Evolutionary conservation across 2,888 invertebrate species (phyloP).

Genomic region (Temnothorax ravouxi): DNA sequence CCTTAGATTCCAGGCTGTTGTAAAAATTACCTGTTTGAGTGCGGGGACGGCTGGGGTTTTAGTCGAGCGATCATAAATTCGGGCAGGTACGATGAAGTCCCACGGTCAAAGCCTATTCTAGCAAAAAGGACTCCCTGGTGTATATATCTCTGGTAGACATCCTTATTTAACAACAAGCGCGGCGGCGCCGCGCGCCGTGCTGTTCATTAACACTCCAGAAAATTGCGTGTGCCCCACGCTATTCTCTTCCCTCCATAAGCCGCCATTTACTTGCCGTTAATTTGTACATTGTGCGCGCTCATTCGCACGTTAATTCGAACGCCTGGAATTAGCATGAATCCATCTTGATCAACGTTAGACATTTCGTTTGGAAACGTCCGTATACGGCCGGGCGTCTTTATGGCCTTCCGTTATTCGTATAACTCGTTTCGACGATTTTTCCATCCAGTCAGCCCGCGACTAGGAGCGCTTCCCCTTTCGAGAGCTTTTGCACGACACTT

Average conservation of each 20-base stretch:
- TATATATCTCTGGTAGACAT: background rate
- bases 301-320: constrained; percentile 34
- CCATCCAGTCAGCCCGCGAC: constrained; percentile 8
- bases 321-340: constrained; percentile 34
- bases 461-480: constrained; percentile 16
- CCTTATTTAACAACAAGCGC: constrained; percentile 22
- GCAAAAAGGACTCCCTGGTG: background rate
- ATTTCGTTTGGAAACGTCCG: background rate
- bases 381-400: background rate
- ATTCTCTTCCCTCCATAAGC: background rate
- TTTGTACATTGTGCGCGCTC: background rate
- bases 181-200: background rate
- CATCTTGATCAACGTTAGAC: constrained; percentile 39
- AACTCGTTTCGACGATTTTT: constrained; percentile 39
- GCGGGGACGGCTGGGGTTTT: background rate
- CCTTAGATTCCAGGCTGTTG: constrained; percentile 36
- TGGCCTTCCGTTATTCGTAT: constrained; percentile 41
- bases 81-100: constrained; percentile 45
- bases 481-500: constrained; percentile 34
- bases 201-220: constrained; percentile 19
- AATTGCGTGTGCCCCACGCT: background rate
- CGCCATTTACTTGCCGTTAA: constrained; percentile 27
- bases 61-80: constrained; percentile 59
- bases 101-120: constrained; percentile 30
- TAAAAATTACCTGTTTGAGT: constrained; percentile 73